Conservation (phyloP, 2,888 invertebrate genomes). For the Aphelenchoides bicaudatus region DNA sequence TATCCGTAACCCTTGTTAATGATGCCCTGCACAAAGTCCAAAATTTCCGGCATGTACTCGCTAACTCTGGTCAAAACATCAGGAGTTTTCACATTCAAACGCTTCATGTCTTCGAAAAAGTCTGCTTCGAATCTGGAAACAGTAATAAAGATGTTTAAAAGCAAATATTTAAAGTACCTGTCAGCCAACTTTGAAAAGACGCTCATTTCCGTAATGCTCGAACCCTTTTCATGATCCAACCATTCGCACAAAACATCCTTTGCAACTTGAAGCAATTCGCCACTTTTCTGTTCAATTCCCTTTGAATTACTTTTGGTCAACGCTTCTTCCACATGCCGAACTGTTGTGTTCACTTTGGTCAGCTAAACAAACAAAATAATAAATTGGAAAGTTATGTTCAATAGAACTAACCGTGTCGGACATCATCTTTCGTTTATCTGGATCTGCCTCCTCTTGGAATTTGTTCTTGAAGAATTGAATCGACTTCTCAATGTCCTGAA, state of each 20-base stretch:
- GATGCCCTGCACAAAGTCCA: slow-evolving; percentile 82
- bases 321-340: slow-evolving; percentile 68
- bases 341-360: slow-evolving; percentile 62
- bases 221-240: slow-evolving; percentile 78
- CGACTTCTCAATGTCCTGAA: slow-evolving; percentile 39
- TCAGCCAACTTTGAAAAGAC: slow-evolving; percentile 80
- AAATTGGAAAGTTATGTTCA: background rate
- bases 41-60: slow-evolving; percentile 94
- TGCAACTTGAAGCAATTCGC: slow-evolving; percentile 69
- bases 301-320: slow-evolving; percentile 65
- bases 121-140: slow-evolving; percentile 76
- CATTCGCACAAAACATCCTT: slow-evolving; percentile 87
- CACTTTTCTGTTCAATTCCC: slow-evolving; percentile 20
- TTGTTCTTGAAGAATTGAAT: slow-evolving; percentile 58
- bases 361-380: slow-evolving; percentile 58
- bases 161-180: slow-evolving; percentile 18
- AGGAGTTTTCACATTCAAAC: slow-evolving; percentile 77
- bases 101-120: slow-evolving; percentile 69
- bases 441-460: slow-evolving; percentile 69
- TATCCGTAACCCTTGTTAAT: slow-evolving; percentile 75
- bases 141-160: too few relatives aligned
- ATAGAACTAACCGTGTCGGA: slow-evolving; percentile 26
- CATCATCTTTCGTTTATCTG: slow-evolving; percentile 78
- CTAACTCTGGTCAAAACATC: slow-evolving; percentile 92
- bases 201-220: slow-evolving; percentile 79